Evolutionary conservation across 2,888 invertebrate species (phyloP).

Genomic region (Aphodius granarius): DNA sequence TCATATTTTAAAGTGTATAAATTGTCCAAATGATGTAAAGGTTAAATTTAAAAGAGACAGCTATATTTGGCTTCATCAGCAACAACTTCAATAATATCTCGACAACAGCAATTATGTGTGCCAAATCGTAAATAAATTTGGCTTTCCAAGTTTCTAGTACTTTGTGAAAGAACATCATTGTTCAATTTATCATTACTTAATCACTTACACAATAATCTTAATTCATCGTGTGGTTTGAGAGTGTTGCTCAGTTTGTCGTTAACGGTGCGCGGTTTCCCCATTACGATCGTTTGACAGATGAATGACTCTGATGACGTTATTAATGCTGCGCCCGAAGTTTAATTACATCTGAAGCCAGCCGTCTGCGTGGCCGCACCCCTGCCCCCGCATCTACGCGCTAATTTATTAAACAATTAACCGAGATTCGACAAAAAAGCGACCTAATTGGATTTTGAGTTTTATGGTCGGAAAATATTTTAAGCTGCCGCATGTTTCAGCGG

Average conservation of each 20-base stretch:
- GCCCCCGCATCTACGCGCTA: slow-evolving; percentile 1
- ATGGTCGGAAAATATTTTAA: slow-evolving; percentile 8
- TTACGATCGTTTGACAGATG: slow-evolving; percentile 18
- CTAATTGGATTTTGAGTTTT: slow-evolving; percentile 15
- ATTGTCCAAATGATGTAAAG: no score
- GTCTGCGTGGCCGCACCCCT: not conserved
- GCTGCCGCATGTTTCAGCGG: not conserved
- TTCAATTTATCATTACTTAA: not conserved
- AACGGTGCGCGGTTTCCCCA: not conserved
- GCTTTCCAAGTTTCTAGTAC: no score
- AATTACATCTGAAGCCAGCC: slow-evolving; percentile 1
- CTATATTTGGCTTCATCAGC: no score
- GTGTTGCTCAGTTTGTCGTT: not conserved
- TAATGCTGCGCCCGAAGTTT: slow-evolving; percentile 8
- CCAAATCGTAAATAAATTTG: no score
- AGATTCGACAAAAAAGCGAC: slow-evolving; percentile 6
- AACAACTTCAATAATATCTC: no score
- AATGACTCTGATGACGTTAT: slow-evolving; percentile 12
- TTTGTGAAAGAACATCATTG: no score
- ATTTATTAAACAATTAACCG: slow-evolving; percentile 13
- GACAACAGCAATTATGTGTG: no score
- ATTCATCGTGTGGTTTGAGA: not conserved
- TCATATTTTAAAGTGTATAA: no score
- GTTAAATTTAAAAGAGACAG: no score
- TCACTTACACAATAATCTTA: not conserved